A percentile compares a stretch with the other conserved stretches of the same genome.
phyloP scores from a whole-genome alignment of 2,797 vertebrate species.

The Geotrypetes seraphini region DNA sequence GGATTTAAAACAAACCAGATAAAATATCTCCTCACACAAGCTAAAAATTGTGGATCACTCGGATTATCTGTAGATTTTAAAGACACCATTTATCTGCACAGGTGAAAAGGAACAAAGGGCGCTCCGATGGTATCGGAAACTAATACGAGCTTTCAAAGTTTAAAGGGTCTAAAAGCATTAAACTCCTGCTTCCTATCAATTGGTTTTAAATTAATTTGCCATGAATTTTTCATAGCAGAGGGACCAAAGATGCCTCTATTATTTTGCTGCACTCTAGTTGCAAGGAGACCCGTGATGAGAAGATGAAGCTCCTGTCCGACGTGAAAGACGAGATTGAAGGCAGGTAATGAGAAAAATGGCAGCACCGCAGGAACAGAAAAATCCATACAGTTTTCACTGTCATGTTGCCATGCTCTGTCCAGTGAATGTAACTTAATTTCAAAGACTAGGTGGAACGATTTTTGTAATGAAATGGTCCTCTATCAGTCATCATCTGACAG shows the following conservation, averaged over 20 bases:
- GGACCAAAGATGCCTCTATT: slow-evolving; percentile 13
- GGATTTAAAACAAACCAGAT: too few relatives aligned
- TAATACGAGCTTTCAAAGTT: slow-evolving; percentile 4
- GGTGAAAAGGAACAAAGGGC: background rate
- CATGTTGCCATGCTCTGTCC: background rate
- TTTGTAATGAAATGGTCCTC: background rate
- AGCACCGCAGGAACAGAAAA: background rate
- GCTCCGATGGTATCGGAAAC: too few relatives aligned
- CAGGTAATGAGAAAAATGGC: background rate
- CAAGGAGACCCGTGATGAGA: background rate
- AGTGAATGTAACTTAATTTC: background rate
- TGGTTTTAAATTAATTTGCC: slow-evolving; percentile 35
- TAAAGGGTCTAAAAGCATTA: slow-evolving; percentile 21
- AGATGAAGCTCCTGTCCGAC: too few relatives aligned
- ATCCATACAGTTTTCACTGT: background rate
- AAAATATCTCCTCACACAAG: too few relatives aligned
- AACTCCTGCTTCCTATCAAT: slow-evolving; percentile 29
- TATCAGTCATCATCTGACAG: background rate
- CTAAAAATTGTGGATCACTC: slow-evolving; percentile 19
- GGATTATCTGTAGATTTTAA: slow-evolving; percentile 17
- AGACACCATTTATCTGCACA: slow-evolving; percentile 30
- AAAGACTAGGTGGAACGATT: background rate
- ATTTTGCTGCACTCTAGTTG: background rate
- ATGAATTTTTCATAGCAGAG: slow-evolving; percentile 36
- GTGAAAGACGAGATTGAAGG: background rate